Evolutionary conservation across 92 coral and sea anemone genomes (phyloP), one percentile per base, ranked within the genome.

Genomic region (Diadumene lineata): DNA sequence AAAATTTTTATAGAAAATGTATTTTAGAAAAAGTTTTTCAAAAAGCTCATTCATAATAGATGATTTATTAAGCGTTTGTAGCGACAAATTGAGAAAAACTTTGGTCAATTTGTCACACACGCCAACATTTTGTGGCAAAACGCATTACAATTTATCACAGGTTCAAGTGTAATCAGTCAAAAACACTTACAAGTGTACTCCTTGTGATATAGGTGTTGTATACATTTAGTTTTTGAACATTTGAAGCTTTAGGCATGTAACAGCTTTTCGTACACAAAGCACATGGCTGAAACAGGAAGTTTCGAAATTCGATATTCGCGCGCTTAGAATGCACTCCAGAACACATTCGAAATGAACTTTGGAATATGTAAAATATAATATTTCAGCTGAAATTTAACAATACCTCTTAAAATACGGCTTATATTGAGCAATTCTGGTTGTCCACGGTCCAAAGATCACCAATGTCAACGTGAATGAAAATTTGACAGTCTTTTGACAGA

Each of bases 391-490:
- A 4, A 4, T 4, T 38, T 38, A 4, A 38, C 48, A 38, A 38
- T 38, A 6, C 48, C 48, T 6, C 7, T 6, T 6, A 13, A 13
- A 38, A 38, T 38, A 13, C 48, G 13, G 48, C 64, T 22, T 28
- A 23, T 22, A 58, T 58, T 58, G 64, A 22, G 64, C 64, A 58
- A 58, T 53, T 7, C 4, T 26, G 27, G n/a, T 16, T 28, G 38
- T 31, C 38, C 28, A 62, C 43, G 43, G 68, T 62, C 38, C 68
- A 62, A 62, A 62, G 68, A 62, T 27, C 68, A 62, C 25, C 25
- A 18, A 2, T 58, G 60, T 53, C 48, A n/a, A n/a, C n/a, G n/a
- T n/a, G n/a, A n/a, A n/a, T n/a, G n/a, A n/a, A n/a, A n/a, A n/a
- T n/a, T n/a, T n/a, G n/a, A n/a, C n/a, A n/a, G n/a, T n/a, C n/a